These are phyloP conservation scores for Protophormia terraenovae DNA, from an alignment of 2,888 invertebrate genomes.

Conservation along the genomic window DNA sequence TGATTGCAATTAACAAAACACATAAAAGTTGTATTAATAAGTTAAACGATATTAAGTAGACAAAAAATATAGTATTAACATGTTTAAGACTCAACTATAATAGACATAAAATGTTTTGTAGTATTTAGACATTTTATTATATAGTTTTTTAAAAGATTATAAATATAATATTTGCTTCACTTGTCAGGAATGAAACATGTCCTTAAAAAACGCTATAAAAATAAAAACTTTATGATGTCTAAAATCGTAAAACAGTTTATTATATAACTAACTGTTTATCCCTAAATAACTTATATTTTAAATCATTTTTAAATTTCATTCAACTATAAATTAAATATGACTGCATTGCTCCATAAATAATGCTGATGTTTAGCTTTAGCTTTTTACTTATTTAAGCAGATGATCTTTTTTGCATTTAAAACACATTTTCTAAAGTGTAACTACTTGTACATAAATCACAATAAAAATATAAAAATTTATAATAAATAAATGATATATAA, in stretches of 20 bases:
- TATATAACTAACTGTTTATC: too few relatives aligned
- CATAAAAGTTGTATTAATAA: slow-evolving; percentile 12
- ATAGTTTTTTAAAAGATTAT: background rate
- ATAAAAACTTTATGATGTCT: too few relatives aligned
- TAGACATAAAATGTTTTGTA: background rate
- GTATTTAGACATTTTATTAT: too few relatives aligned
- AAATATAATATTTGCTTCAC: too few relatives aligned
- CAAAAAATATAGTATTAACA: background rate
- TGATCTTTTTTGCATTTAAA: background rate
- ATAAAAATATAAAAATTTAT: background rate
- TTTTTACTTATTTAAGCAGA: background rate
- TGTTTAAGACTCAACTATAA: background rate
- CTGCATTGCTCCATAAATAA: too few relatives aligned
- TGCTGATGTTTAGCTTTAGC: background rate
- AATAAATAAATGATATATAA: background rate
- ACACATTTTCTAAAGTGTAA: background rate
- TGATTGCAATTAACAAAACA: background rate
- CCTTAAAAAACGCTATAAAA: too few relatives aligned
- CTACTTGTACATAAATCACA: background rate
- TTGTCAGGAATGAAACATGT: too few relatives aligned
- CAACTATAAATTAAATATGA: too few relatives aligned
- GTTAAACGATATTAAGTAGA: background rate
- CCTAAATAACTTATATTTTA: too few relatives aligned
- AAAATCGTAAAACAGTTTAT: too few relatives aligned
- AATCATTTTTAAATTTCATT: too few relatives aligned